Conservation (phyloP, 2,888 invertebrate genomes). For the Drosophila neonasuta region DNA sequence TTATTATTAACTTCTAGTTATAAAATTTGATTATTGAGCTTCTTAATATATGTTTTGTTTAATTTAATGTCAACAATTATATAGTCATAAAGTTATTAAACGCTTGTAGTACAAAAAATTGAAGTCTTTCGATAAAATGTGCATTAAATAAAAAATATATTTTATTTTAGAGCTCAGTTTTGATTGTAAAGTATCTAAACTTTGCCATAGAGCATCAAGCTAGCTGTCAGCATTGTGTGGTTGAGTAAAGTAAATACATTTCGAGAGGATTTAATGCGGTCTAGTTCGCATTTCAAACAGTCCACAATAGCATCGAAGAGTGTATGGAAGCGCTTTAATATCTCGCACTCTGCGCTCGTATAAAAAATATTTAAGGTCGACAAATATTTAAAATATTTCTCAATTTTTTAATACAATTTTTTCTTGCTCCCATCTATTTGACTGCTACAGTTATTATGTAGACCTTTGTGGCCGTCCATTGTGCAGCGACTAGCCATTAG, state of each 20-base stretch:
- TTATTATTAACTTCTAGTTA: not conserved
- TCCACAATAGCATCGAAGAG: not conserved
- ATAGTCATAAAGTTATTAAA: no score
- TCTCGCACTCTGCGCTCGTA: slow-evolving; percentile 20
- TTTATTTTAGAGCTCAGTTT: not conserved
- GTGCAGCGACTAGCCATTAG: slow-evolving; percentile 64
- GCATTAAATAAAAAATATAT: no score
- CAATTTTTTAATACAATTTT: slow-evolving; percentile 46
- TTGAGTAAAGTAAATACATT: slow-evolving; percentile 48
- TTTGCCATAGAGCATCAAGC: not conserved
- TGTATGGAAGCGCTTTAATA: slow-evolving; percentile 28
- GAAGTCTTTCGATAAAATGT: no score
- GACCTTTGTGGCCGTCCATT: slow-evolving; percentile 55
- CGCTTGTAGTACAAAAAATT: not conserved
- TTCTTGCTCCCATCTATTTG: slow-evolving; percentile 11
- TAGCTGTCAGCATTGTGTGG: not conserved
- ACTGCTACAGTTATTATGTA: slow-evolving; percentile 33
- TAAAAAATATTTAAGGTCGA: slow-evolving; percentile 51
- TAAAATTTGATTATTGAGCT: no score
- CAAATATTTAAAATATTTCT: slow-evolving; percentile 73
- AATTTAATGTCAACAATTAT: no score
- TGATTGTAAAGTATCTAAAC: slow-evolving; percentile 11
- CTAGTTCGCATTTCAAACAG: slow-evolving; percentile 37
- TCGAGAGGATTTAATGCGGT: slow-evolving; percentile 40
- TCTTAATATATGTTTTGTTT: no score